Conservation (phyloP, 2,888 invertebrate genomes). For the Nemoura dubitans region DNA sequence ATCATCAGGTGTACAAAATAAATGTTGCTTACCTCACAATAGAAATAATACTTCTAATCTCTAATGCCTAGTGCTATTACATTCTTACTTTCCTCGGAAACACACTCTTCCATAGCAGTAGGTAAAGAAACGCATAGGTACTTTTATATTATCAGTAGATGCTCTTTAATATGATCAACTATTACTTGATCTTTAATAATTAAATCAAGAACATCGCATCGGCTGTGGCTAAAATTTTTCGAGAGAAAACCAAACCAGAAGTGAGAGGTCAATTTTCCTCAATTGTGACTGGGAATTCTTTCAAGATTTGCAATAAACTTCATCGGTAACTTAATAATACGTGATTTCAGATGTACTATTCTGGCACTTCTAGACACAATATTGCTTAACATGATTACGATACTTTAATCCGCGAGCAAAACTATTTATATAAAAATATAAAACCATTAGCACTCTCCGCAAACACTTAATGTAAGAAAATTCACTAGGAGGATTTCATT, state of each 20-base stretch:
- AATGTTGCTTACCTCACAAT: not conserved
- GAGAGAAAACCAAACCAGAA: not conserved
- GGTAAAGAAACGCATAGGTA: too few relatives aligned
- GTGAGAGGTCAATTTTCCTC: not conserved
- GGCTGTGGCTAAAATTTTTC: not conserved
- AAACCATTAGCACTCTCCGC: not conserved
- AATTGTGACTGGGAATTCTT: not conserved
- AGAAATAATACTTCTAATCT: not conserved
- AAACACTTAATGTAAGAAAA: not conserved
- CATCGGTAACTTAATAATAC: not conserved
- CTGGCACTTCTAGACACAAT: not conserved
- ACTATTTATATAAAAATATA: not conserved
- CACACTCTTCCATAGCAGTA: not conserved
- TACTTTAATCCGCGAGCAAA: not conserved
- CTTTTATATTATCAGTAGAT: not conserved
- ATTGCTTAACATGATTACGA: not conserved
- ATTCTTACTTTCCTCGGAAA: not conserved
- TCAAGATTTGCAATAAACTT: not conserved
- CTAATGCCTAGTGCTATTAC: not conserved
- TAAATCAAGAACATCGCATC: not conserved
- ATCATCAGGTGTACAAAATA: not conserved
- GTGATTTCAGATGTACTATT: not conserved
- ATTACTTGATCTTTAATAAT: not conserved
- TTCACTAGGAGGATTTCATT: not conserved
- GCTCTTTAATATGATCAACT: not conserved